Evolutionary conservation across 2,888 invertebrate species (phyloP).

Genomic region (Seladonia tumulorum): DNA sequence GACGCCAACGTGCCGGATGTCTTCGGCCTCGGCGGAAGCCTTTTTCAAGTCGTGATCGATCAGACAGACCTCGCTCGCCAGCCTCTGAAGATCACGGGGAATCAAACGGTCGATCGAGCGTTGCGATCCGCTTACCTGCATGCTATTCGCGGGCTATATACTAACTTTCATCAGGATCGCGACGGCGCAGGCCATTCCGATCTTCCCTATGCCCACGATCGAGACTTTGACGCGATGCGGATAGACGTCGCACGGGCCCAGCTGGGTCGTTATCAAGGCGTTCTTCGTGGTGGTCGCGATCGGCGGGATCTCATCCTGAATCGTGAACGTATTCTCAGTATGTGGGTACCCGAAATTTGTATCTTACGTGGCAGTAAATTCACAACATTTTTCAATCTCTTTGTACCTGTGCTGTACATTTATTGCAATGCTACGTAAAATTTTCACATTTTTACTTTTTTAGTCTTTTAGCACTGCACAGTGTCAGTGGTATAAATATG

Average conservation of each 20-base stretch:
- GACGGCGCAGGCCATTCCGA: slow-evolving; percentile 86
- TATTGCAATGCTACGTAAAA: too few species aligned
- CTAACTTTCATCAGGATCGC: slow-evolving; percentile 85
- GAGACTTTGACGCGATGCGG: slow-evolving; percentile 78
- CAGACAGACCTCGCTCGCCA: slow-evolving; percentile 85
- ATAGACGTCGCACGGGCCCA: slow-evolving; percentile 74
- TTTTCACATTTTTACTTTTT: too few species aligned
- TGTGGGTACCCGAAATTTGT: not conserved
- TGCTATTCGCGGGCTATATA: slow-evolving; percentile 20
- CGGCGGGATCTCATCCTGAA: slow-evolving; percentile 66
- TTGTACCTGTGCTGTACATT: too few species aligned
- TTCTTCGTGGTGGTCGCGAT: slow-evolving; percentile 77
- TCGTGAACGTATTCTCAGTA: not conserved
- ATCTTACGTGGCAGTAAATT: not conserved
- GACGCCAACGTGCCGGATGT: slow-evolving; percentile 86
- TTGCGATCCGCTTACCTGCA: slow-evolving; percentile 27
- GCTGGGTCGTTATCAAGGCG: slow-evolving; percentile 77
- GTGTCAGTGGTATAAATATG: too few species aligned
- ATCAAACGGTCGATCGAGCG: slow-evolving; percentile 60
- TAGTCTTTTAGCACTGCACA: too few species aligned
- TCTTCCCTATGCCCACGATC: slow-evolving; percentile 83
- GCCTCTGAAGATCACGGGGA: slow-evolving; percentile 79
- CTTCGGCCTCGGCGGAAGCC: slow-evolving; percentile 86
- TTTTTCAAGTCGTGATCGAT: slow-evolving; percentile 86
- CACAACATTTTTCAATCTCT: not conserved